phyloP scores from a whole-genome alignment of 2,113 vertebrate genomes.

The Agapornis roseicollis region DNA sequence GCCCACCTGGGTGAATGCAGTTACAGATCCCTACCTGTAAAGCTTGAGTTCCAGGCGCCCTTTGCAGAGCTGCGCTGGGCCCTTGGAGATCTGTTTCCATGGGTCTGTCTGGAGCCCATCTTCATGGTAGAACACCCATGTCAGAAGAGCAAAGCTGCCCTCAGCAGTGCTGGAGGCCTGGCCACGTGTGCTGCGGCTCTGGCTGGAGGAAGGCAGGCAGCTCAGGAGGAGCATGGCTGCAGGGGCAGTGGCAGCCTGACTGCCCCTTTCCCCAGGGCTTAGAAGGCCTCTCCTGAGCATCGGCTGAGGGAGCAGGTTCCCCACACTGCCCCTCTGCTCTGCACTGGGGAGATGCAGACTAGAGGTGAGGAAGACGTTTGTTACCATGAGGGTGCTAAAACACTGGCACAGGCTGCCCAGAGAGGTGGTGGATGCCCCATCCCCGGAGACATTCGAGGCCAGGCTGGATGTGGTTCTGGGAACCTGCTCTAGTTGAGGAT shows the following conservation, averaged over 20 bases:
- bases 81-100: fast-evolving
- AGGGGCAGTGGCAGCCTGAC: fast-evolving
- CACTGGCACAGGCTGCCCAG: not conserved
- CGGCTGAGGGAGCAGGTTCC: fast-evolving
- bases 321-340: not conserved
- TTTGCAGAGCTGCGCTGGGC: not conserved
- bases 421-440: not conserved
- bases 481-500: not conserved
- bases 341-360: not conserved
- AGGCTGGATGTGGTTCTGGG: not conserved
- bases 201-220: not conserved
- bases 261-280: not conserved
- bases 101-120: not conserved
- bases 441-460: not conserved
- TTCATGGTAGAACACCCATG: fast-evolving
- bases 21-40: not conserved
- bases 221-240: not conserved
- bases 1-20: fast-evolving
- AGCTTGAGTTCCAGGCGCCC: not conserved
- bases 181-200: not conserved
- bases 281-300: not conserved
- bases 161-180: not conserved
- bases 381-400: not conserved
- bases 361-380: not conserved
- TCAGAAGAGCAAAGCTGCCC: not conserved